A percentile compares a stretch with the other conserved stretches of the same genome.
phyloP scores from a whole-genome alignment of 2,113 vertebrate species.

The Gadus chalcogrammus region DNA sequence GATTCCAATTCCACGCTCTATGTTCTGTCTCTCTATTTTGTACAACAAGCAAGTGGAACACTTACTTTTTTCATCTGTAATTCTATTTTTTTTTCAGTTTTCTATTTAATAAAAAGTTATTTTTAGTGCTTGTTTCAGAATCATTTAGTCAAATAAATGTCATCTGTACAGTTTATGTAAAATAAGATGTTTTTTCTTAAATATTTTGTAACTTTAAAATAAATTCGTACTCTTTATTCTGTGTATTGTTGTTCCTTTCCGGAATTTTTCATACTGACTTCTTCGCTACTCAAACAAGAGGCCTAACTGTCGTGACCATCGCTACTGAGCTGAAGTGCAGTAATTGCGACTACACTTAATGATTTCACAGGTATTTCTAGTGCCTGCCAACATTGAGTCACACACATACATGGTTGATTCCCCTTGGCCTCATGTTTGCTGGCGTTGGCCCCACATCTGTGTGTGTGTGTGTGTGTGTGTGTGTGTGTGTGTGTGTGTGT shows the following conservation, averaged over 20 bases:
- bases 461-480: conserved; percentile 6
- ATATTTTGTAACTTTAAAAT: conserved; percentile 70
- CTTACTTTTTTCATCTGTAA: conserved; percentile 71
- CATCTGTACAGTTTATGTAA: conserved; percentile 98
- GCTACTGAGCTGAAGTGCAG: conserved; percentile 17
- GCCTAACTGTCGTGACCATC: conserved; percentile 22
- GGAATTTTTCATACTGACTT: too few relatives aligned
- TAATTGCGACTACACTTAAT: conserved; percentile 54
- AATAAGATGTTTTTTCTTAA: conserved; percentile 85
- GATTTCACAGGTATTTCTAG: conserved; percentile 21
- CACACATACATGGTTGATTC: conserved; percentile 25
- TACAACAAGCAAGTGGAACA: conserved; percentile 84
- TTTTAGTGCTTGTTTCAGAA: conserved; percentile 94
- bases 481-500: conserved; percentile 15
- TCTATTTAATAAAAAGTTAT: conserved; percentile 96
- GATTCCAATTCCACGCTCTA: conserved; percentile 86
- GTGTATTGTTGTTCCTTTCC: not conserved
- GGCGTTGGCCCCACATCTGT: not conserved
- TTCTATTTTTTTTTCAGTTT: conserved; percentile 81
- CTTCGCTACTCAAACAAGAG: conserved; percentile 33
- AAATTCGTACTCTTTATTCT: conserved; percentile 43
- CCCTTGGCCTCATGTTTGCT: conserved; percentile 3
- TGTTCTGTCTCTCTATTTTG: conserved; percentile 82
- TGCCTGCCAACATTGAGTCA: conserved; percentile 14
- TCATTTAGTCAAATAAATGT: conserved; percentile 95